A percentile compares a stretch with the other conserved stretches of the same genome.
phyloP scores from a whole-genome alignment of 2,113 vertebrate genomes.

The Aspiorhynchus laticeps region DNA sequence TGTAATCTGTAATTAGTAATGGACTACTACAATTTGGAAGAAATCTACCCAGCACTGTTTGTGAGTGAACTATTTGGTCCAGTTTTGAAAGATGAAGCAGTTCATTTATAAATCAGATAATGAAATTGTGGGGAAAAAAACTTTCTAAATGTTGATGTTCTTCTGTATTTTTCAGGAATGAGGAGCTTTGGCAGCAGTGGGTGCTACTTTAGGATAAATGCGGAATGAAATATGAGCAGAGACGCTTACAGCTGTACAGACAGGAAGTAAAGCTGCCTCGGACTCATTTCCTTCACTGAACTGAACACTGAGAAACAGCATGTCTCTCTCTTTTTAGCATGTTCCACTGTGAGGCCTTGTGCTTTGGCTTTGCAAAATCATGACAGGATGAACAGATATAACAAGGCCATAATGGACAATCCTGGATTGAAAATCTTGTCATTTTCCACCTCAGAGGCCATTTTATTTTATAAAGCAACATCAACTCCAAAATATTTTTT shows the following conservation, averaged over 20 bases:
- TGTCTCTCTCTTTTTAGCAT: background rate
- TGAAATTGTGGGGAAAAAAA: background rate
- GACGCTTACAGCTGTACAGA: background rate
- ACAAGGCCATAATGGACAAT: slow-evolving; percentile 11
- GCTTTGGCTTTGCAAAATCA: background rate
- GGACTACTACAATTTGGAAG: no score
- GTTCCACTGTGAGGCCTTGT: background rate
- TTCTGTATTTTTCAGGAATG: slow-evolving; percentile 48
- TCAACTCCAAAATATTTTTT: no score
- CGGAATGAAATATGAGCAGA: background rate
- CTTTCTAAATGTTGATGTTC: background rate
- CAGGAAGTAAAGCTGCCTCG: slow-evolving; percentile 7
- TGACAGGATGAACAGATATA: background rate
- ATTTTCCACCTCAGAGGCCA: slow-evolving; percentile 17
- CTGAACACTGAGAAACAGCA: background rate
- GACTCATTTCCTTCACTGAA: background rate
- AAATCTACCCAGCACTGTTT: no score
- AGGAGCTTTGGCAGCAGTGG: background rate
- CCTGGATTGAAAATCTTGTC: background rate
- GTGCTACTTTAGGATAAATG: background rate
- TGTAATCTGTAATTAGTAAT: no score
- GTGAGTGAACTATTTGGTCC: background rate
- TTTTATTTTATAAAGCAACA: slow-evolving; percentile 27
- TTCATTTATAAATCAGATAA: background rate
- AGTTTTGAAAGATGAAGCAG: background rate